A percentile compares a stretch with the other conserved stretches of the same genome.
phyloP scores from a whole-genome alignment of 2,797 vertebrate genomes.

The Phyllotis vaccarum region DNA sequence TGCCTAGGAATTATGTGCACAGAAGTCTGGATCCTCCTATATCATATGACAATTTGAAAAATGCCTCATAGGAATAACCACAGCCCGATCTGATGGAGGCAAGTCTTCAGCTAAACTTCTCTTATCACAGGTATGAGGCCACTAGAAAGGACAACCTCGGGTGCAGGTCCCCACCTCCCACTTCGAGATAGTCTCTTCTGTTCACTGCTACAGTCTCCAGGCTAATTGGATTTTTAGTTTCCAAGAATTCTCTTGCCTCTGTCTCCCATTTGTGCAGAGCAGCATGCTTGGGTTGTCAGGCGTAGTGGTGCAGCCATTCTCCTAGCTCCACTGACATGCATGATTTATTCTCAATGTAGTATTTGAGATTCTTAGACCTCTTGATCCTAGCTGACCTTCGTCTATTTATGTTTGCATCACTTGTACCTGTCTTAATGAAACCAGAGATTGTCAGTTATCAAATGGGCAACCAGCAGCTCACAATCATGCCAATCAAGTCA shows the following conservation, averaged over 20 bases:
- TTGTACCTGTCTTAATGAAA: background rate
- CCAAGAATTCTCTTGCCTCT: background rate
- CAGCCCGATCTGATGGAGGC: background rate
- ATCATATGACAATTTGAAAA: background rate
- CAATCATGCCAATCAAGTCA: background rate
- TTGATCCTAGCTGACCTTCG: conserved; percentile 75
- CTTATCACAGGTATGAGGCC: background rate
- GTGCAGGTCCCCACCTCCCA: background rate
- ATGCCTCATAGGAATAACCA: background rate
- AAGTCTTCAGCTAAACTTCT: background rate
- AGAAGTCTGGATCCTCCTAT: background rate
- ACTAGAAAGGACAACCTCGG: background rate
- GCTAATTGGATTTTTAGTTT: background rate
- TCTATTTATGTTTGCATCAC: conserved; percentile 52
- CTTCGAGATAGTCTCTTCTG: background rate
- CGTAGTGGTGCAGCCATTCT: background rate
- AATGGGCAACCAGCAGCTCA: background rate
- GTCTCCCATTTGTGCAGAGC: background rate
- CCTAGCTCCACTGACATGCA: background rate
- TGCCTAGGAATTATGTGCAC: background rate
- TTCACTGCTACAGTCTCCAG: background rate
- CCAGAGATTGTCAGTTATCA: background rate
- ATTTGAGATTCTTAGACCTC: conserved; percentile 81
- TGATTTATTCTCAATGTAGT: conserved; percentile 71
- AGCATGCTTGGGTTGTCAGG: background rate